phyloP scores from a whole-genome alignment of 2,113 vertebrate species.

The Oenanthe melanoleuca region DNA sequence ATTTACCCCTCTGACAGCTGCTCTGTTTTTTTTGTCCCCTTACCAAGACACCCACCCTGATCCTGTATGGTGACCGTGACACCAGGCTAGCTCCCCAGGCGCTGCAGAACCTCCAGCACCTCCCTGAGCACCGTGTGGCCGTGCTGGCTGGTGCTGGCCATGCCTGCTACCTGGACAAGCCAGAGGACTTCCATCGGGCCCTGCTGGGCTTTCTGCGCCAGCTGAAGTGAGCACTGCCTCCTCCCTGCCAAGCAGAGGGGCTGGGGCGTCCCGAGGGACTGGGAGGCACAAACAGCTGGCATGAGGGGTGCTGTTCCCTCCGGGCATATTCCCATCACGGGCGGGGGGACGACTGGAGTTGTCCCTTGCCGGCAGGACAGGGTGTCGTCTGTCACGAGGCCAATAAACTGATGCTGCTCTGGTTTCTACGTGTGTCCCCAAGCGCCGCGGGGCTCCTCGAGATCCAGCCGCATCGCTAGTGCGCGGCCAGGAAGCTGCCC shows the following conservation, averaged over 20 bases:
- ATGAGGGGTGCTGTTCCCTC: not conserved
- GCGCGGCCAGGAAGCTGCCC: not conserved
- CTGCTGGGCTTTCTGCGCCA: constrained; percentile 87
- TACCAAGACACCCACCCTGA: constrained; percentile 88
- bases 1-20: not conserved
- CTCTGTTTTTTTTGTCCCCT: not conserved
- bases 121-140: constrained; percentile 81
- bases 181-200: constrained; percentile 86
- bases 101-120: constrained; percentile 85
- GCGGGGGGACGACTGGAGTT: not conserved
- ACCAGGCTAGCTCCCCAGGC: constrained; percentile 84
- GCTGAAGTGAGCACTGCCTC: constrained; percentile 60
- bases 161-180: constrained; percentile 93
- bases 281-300: not conserved
- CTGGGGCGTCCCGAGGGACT: accelerated
- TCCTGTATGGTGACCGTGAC: constrained; percentile 88
- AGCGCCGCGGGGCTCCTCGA: not conserved
- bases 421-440: not conserved
- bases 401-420: constrained; percentile 53
- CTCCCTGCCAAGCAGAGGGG: not conserved
- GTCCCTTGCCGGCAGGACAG: not conserved
- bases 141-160: constrained; percentile 84
- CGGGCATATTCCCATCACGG: not conserved
- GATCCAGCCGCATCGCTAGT: not conserved
- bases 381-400: not conserved